Percentiles rank a stretch among this genome's conserved stretches.
These are phyloP conservation scores for Heliconius charithonia DNA, from an alignment of 2,888 invertebrate species.

Conservation along the genomic window DNA sequence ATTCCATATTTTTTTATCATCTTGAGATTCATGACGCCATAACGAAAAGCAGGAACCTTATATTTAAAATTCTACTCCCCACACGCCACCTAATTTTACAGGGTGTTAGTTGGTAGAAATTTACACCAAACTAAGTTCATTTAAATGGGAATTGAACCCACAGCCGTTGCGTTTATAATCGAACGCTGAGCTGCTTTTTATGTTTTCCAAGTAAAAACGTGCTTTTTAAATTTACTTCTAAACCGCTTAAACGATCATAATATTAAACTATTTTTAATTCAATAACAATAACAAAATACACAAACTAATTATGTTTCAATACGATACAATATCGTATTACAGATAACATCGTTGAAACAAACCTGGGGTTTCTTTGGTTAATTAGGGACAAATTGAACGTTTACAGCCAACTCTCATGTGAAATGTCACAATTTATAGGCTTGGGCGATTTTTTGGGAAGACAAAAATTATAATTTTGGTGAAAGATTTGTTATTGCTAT, in stretches of 20 bases:
- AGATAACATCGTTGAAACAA: slow-evolving; percentile 61
- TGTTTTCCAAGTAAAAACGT: background rate
- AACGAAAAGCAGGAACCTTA: too few relatives aligned
- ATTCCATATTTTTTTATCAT: too few relatives aligned
- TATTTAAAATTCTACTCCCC: too few relatives aligned
- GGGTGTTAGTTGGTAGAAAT: too few relatives aligned
- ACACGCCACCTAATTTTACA: too few relatives aligned
- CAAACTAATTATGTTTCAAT: slow-evolving; percentile 44
- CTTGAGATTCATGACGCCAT: too few relatives aligned
- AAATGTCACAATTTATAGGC: slow-evolving; percentile 42
- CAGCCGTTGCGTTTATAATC: background rate
- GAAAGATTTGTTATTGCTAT: too few relatives aligned
- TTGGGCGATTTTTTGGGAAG: background rate
- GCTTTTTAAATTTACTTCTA: background rate
- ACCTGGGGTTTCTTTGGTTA: slow-evolving; percentile 68
- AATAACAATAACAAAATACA: slow-evolving; percentile 17
- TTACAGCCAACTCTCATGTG: slow-evolving; percentile 61
- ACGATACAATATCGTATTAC: slow-evolving; percentile 60
- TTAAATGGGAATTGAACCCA: background rate
- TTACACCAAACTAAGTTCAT: background rate
- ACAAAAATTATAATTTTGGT: background rate
- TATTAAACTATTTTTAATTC: slow-evolving; percentile 3
- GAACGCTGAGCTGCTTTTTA: background rate
- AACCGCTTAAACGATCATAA: background rate
- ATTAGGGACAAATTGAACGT: slow-evolving; percentile 77